phyloP scores from a whole-genome alignment of 1,140 invertebrate genomes.

The Papilio helenus region DNA sequence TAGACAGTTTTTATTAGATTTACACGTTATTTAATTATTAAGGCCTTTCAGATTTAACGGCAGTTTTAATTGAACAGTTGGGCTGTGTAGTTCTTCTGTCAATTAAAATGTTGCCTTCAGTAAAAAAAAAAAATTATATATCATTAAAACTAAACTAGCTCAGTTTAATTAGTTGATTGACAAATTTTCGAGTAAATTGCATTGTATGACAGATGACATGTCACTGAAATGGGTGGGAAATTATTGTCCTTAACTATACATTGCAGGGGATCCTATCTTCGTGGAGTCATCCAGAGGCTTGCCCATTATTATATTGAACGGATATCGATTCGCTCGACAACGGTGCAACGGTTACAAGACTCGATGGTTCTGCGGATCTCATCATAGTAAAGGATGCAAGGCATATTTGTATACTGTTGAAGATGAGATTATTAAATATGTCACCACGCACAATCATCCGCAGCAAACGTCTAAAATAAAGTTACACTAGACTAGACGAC shows the following conservation, averaged over 20 bases:
- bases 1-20: too few relatives aligned
- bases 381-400: conserved; percentile 49
- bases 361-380: conserved; percentile 54
- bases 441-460: conserved; percentile 47
- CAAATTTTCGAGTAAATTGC: too few relatives aligned
- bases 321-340: conserved; percentile 45
- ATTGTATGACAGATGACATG: too few relatives aligned
- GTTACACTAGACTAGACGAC: too few relatives aligned
- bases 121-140: too few relatives aligned
- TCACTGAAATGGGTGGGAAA: too few relatives aligned
- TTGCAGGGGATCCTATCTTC: conserved; percentile 8
- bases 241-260: not conserved
- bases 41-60: too few relatives aligned
- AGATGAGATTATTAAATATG: conserved; percentile 44
- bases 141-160: too few relatives aligned
- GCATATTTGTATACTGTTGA: conserved; percentile 49
- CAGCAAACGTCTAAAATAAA: not conserved
- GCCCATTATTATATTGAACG: conserved; percentile 23
- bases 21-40: not conserved
- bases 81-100: too few relatives aligned
- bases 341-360: conserved; percentile 33
- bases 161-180: too few relatives aligned
- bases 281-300: not conserved
- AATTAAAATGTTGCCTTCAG: too few relatives aligned
- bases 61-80: too few relatives aligned